Percentiles rank a stretch among this genome's conserved stretches.
Evolutionary conservation across 1,140 invertebrate genomes (phyloP).

Genomic region (Triops cancriformis): DNA sequence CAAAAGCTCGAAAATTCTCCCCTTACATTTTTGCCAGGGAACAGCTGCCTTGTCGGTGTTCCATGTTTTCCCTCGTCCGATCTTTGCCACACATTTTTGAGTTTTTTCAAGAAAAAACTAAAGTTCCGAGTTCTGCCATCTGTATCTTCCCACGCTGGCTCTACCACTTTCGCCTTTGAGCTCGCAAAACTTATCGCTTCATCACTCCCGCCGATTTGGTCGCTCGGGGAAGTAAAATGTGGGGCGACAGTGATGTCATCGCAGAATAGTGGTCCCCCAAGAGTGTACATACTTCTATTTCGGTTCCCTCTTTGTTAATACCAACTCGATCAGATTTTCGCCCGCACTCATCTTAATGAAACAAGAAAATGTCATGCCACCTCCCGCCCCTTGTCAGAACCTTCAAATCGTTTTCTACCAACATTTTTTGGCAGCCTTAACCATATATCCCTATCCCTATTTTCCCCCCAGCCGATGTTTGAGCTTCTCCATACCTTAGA

Average conservation of each 20-base stretch:
- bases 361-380: neutral
- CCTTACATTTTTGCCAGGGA: slow-evolving; percentile 4
- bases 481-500: neutral
- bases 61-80: neutral
- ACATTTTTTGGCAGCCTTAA: neutral
- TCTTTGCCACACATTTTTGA: neutral
- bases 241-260: neutral
- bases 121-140: neutral
- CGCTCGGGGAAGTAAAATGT: neutral
- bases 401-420: neutral
- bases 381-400: neutral
- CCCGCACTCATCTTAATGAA: neutral
- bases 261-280: neutral
- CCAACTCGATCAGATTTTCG: neutral
- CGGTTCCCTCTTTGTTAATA: neutral
- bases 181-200: neutral
- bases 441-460: neutral
- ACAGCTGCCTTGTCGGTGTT: slow-evolving; percentile 12
- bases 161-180: neutral
- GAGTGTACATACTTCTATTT: neutral
- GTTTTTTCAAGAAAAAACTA: neutral
- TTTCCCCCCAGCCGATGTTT: neutral
- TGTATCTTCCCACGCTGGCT: neutral
- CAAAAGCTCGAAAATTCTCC: neutral
- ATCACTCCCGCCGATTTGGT: neutral